Evolutionary conservation across 1,140 invertebrate genomes (phyloP).

Genomic region (Oppia nitens): DNA sequence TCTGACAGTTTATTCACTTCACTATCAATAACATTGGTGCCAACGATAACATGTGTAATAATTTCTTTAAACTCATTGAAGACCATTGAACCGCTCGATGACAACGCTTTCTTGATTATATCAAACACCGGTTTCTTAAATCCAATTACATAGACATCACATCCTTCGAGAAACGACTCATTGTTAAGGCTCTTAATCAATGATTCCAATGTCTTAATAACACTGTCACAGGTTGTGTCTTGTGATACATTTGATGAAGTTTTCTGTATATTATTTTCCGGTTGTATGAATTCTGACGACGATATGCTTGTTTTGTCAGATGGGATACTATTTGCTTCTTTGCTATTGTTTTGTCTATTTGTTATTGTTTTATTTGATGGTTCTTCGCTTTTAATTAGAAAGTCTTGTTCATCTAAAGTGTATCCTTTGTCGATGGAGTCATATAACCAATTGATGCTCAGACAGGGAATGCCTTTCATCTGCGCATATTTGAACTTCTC

Average conservation of each 20-base stretch:
- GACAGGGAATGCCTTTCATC: neutral
- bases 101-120: neutral
- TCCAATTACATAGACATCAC: neutral
- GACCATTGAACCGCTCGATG: neutral
- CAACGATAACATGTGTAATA: conserved; percentile 6
- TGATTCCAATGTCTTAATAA: neutral
- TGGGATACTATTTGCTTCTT: neutral
- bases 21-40: neutral
- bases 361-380: neutral
- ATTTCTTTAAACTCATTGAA: neutral
- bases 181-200: neutral
- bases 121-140: neutral
- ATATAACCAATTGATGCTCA: conserved; percentile 6
- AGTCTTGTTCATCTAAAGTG: neutral
- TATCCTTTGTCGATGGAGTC: conserved; percentile 7
- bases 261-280: neutral
- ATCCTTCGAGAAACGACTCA: neutral
- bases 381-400: neutral
- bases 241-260: neutral
- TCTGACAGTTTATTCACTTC: neutral
- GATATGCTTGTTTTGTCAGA: neutral
- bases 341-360: neutral
- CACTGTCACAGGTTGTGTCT: neutral
- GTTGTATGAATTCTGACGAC: neutral
- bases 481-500: conserved; percentile 8